Evolutionary conservation across 2,888 invertebrate species (phyloP).

Genomic region (Ecliptopera silaceata): DNA sequence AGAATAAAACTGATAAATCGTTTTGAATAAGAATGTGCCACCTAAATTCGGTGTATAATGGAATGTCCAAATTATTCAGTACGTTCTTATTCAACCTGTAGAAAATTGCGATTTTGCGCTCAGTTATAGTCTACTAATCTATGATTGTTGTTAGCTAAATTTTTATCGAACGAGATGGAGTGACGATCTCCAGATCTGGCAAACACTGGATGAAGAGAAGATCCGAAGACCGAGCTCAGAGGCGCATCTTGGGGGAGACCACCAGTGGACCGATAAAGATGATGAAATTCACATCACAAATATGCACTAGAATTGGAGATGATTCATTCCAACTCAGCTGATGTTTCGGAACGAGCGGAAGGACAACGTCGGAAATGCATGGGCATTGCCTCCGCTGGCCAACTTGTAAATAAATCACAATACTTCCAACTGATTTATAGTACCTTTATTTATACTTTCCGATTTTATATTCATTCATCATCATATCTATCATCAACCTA

Average conservation of each 20-base stretch:
- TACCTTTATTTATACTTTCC: not conserved
- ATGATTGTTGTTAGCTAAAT: not conserved
- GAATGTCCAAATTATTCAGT: too few relatives aligned
- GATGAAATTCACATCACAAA: too few relatives aligned
- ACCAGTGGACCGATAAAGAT: too few relatives aligned
- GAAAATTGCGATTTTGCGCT: not conserved
- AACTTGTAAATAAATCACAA: constrained; percentile 17
- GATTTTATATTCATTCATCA: not conserved
- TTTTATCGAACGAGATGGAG: too few relatives aligned
- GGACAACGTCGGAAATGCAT: constrained; percentile 18
- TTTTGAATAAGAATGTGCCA: too few relatives aligned
- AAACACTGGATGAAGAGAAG: too few relatives aligned
- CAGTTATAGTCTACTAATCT: not conserved
- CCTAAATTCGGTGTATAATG: too few relatives aligned
- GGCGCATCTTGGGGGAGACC: too few relatives aligned
- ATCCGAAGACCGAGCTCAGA: too few relatives aligned
- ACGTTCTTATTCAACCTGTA: not conserved
- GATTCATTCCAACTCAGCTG: not conserved
- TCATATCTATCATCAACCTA: too few relatives aligned
- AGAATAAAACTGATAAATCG: too few relatives aligned
- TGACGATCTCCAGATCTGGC: too few relatives aligned
- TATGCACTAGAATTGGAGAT: constrained; percentile 2
- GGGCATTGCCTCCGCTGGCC: constrained; percentile 3
- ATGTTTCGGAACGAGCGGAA: constrained; percentile 16
- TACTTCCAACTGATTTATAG: constrained; percentile 8